Evolutionary conservation across 2,888 invertebrate species (phyloP).

Genomic region (Campaea margaritaria): DNA sequence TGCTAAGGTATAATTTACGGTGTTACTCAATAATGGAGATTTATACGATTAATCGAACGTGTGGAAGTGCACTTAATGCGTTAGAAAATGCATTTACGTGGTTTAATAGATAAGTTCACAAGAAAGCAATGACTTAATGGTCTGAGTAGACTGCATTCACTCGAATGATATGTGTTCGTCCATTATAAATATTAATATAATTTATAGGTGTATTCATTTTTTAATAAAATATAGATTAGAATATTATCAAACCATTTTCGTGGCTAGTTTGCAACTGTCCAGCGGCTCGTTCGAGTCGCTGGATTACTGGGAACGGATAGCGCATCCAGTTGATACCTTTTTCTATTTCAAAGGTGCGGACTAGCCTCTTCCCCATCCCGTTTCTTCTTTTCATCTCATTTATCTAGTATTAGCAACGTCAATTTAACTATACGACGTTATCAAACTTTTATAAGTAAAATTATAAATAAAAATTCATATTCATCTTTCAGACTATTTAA

Average conservation of each 20-base stretch:
- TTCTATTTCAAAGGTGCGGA: slow-evolving; percentile 22
- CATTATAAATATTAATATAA: slow-evolving; percentile 76
- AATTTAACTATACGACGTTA: slow-evolving; percentile 38
- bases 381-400: slow-evolving; percentile 25
- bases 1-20: slow-evolving; percentile 2
- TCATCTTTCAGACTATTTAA: slow-evolving; percentile 53
- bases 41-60: slow-evolving; percentile 24
- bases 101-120: slow-evolving; percentile 56
- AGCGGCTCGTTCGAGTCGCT: slow-evolving; percentile 20
- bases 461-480: slow-evolving; percentile 54
- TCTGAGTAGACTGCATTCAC: slow-evolving; percentile 82
- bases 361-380: slow-evolving; percentile 9
- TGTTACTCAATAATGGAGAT: slow-evolving; percentile 18
- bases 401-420: slow-evolving; percentile 31
- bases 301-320: slow-evolving; percentile 23
- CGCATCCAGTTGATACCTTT: slow-evolving; percentile 16
- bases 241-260: slow-evolving; percentile 16
- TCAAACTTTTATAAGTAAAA: slow-evolving; percentile 45
- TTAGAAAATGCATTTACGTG: slow-evolving; percentile 75
- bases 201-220: slow-evolving; percentile 73
- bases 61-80: slow-evolving; percentile 61
- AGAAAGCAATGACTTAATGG: slow-evolving; percentile 77
- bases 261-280: slow-evolving; percentile 32
- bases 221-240: slow-evolving; percentile 35
- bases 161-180: slow-evolving; percentile 84